These are phyloP conservation scores for Clupea harengus DNA, from an alignment of 2,113 vertebrate genomes.

Conservation along the genomic window DNA sequence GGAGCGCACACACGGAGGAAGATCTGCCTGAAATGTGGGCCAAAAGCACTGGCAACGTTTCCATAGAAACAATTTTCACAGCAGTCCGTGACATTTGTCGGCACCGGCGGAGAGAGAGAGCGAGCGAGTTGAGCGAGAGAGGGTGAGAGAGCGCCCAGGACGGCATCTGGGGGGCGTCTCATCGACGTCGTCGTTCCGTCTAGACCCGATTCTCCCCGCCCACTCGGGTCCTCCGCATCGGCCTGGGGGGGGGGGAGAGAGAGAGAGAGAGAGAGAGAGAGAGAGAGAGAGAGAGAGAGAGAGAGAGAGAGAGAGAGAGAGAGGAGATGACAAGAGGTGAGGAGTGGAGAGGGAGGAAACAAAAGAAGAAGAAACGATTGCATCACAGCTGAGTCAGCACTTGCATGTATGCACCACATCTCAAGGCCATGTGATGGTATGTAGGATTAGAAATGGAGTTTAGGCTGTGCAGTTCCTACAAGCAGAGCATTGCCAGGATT, in stretches of 20 bases:
- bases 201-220: conserved; percentile 93
- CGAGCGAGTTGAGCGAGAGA: neutral
- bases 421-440: neutral
- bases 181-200: conserved; percentile 44
- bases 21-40: conserved; percentile 89
- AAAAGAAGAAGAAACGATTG: neutral
- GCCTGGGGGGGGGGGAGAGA: conserved; percentile 65
- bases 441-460: neutral
- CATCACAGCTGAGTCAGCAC: neutral
- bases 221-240: conserved; percentile 84
- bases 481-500: neutral
- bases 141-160: neutral
- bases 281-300: neutral
- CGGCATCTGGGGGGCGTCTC: neutral
- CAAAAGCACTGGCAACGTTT: conserved; percentile 81
- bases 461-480: neutral
- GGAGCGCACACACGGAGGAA: conserved; percentile 58
- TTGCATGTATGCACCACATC: neutral
- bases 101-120: conserved; percentile 67
- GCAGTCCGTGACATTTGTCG: conserved; percentile 82
- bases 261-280: neutral
- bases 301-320: too few relatives aligned
- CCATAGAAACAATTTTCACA: conserved; percentile 86
- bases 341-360: conserved; percentile 15
- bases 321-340: neutral